Evolutionary conservation across 37 sponge, comb jelly and placozoan species (phyloP).

Genomic region (Oscarella lobularis): DNA sequence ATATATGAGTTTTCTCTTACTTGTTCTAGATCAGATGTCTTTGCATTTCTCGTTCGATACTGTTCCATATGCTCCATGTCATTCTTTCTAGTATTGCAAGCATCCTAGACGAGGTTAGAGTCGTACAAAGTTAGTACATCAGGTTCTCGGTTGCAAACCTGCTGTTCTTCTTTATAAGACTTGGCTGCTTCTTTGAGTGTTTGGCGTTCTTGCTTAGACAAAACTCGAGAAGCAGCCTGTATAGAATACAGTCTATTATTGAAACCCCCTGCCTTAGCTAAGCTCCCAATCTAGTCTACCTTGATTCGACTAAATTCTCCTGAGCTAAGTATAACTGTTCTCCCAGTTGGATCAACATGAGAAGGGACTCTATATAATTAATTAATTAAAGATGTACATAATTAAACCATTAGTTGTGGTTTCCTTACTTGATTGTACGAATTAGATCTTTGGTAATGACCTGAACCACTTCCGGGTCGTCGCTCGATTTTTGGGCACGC

Average conservation of each 20-base stretch:
- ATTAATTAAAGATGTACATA: too few relatives aligned
- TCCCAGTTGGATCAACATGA: slow-evolving; percentile 90
- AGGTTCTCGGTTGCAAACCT: too few relatives aligned
- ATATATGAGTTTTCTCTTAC: too few relatives aligned
- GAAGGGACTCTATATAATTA: slow-evolving; percentile 58
- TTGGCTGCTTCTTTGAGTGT: background rate
- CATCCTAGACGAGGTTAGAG: too few relatives aligned
- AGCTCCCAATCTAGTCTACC: slow-evolving; percentile 19
- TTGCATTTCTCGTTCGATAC: slow-evolving; percentile 59
- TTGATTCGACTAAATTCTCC: slow-evolving; percentile 53
- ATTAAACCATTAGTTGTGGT: too few relatives aligned
- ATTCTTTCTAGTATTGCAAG: slow-evolving; percentile 52
- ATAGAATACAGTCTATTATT: too few relatives aligned
- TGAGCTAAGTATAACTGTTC: slow-evolving; percentile 45
- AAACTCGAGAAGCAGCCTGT: background rate
- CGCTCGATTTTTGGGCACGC: too few relatives aligned
- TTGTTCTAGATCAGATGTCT: slow-evolving; percentile 85
- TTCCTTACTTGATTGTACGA: slow-evolving; percentile 73
- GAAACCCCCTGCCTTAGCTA: too few relatives aligned
- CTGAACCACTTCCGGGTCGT: slow-evolving; percentile 44
- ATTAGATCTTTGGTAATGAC: slow-evolving; percentile 95
- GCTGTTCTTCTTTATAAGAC: background rate
- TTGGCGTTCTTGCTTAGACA: background rate
- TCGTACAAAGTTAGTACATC: too few relatives aligned
- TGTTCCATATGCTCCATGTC: slow-evolving; percentile 69